Evolutionary conservation across 2,113 vertebrate species (phyloP), one percentile per base, ranked within the genome.

Genomic region (Pogona vitticeps): DNA sequence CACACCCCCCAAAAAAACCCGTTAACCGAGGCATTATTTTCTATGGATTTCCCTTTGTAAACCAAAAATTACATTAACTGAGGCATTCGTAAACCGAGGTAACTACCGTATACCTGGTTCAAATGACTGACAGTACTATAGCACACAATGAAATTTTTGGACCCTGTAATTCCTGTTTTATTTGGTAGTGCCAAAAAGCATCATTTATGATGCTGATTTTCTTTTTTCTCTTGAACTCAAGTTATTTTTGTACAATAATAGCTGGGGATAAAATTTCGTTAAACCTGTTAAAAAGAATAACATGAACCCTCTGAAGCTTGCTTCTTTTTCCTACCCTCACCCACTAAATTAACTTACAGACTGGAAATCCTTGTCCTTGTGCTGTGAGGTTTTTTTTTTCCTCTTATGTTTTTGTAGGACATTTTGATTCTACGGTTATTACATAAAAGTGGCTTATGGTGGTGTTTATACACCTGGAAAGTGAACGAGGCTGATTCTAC

Each of bases 381-480:
- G 61, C 88, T 93, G 33, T 21, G 87, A 52, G 85, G 85, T 86
- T 56, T 90, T 40, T 86, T 56, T 90, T 40, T 80, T 79, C 20
- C 89, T 38, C 84, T 78, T 90, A 82, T 93, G 84, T 89, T 94
- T 95, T 95, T 77, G 83, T 88, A 92, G 93, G 93, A 91, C 75
- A 85, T 36, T 15, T 90, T 82, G 80, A 46, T 92, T 94, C 89
- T 95, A 90, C 56, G 88, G 93, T 95, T 92, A 90, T 31, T 84
- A 93, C 84, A 86, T 94, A 92, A 94, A 93, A 91, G 86, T 89
- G 94, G 88, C 88, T 94, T 93, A 86, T 73, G 79, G 76, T 0
- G 1, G 76, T 94, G 86, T 95, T 95, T 96, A 76, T 94, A 92
- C 93, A 96, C 92, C 94, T 96, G 94, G 89, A 88, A 90, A 91